Evolutionary conservation across 2,797 vertebrate genomes (phyloP).

Genomic region (Galaxias olidus): DNA sequence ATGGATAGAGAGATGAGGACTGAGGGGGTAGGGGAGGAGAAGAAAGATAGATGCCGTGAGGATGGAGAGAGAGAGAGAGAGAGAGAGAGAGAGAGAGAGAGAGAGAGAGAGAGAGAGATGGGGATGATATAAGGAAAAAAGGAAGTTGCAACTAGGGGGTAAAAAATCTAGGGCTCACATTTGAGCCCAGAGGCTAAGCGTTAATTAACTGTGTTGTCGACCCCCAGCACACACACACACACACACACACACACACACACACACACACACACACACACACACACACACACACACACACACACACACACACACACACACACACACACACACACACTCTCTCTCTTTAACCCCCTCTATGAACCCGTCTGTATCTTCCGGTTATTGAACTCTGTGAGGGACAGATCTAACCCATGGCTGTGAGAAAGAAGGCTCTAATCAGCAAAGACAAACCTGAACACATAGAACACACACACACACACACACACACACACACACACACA

Average conservation of each 20-base stretch:
- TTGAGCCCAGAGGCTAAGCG: constrained; percentile 19
- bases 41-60: no score
- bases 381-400: background rate
- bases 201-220: constrained; percentile 49
- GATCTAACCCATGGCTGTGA: background rate
- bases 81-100: background rate
- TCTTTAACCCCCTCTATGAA: background rate
- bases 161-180: constrained; percentile 22
- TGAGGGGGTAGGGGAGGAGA: background rate
- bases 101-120: background rate
- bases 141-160: constrained; percentile 12
- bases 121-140: constrained; percentile 13
- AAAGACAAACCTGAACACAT: background rate
- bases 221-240: constrained; percentile 2
- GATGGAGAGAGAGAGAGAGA: no score
- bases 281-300: background rate
- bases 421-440: no score
- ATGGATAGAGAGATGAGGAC: background rate
- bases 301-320: constrained; percentile 18
- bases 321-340: no score
- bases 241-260: constrained; percentile 11
- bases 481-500: background rate
- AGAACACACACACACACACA: background rate
- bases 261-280: background rate
- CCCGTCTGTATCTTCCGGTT: constrained; percentile 1